Evolutionary conservation across 2,888 invertebrate species (phyloP).

Genomic region (Mechanitis messenoides): DNA sequence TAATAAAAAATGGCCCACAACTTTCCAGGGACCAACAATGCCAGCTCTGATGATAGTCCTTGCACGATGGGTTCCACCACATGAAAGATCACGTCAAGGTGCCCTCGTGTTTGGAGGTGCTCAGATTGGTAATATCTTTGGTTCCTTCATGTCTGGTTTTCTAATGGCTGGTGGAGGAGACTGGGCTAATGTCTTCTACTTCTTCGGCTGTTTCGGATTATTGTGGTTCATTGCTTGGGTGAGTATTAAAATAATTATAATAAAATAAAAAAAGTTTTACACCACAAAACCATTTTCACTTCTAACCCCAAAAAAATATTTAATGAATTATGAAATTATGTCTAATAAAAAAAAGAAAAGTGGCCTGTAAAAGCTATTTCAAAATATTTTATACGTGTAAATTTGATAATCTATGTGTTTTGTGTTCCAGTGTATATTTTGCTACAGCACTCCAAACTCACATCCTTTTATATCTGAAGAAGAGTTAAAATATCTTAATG

Average conservation of each 20-base stretch:
- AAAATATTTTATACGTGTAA: neutral
- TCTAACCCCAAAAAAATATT: neutral
- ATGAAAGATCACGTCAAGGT: conserved; percentile 77
- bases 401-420: conserved; percentile 1
- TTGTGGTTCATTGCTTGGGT: conserved; percentile 76
- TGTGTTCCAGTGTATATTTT: conserved; percentile 61
- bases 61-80: conserved; percentile 78
- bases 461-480: conserved; percentile 76
- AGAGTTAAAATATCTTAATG: conserved; percentile 72
- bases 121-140: conserved; percentile 76
- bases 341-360: too few species aligned
- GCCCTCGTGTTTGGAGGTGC: conserved; percentile 78
- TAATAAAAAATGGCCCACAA: too few species aligned
- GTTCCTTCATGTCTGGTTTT: conserved; percentile 75
- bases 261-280: too few species aligned
- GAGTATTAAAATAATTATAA: conserved; percentile 28
- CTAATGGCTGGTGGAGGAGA: conserved; percentile 70
- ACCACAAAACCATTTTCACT: too few species aligned
- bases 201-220: conserved; percentile 76
- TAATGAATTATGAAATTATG: too few species aligned
- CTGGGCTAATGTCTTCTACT: conserved; percentile 78
- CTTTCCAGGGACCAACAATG: conserved; percentile 82
- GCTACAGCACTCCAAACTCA: conserved; percentile 72
- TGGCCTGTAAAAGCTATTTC: too few species aligned
- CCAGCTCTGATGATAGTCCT: conserved; percentile 80